Percentiles rank a stretch among this genome's conserved stretches.
Conservation (phyloP, 2,888 invertebrate genomes). For the Orchesellides sinensis region DNA sequence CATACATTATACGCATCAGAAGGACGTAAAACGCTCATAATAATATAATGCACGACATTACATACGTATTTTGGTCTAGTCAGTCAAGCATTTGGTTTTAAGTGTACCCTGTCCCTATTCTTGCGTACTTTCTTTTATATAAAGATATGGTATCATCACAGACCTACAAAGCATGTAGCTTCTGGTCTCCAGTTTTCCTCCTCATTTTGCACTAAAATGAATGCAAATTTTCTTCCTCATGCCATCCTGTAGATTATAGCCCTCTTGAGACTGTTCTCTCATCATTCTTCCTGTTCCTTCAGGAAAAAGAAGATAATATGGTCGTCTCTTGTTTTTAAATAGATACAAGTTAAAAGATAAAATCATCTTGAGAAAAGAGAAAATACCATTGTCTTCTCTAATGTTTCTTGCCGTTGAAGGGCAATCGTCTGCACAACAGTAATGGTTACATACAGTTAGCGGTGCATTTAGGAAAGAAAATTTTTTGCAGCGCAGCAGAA, state of each 20-base stretch:
- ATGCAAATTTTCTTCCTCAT: slow-evolving; percentile 55
- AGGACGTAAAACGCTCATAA: too few species aligned
- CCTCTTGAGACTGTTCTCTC: slow-evolving; percentile 51
- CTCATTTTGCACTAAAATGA: slow-evolving; percentile 51
- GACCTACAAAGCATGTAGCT: too few species aligned
- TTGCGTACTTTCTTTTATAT: too few species aligned
- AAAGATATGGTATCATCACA: too few species aligned
- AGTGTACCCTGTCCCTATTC: too few species aligned
- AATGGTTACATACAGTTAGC: slow-evolving; percentile 1
- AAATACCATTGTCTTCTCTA: neutral
- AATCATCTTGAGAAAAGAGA: slow-evolving; percentile 12
- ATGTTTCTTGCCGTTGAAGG: neutral
- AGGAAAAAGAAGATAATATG: slow-evolving; percentile 38
- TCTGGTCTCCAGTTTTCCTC: slow-evolving; percentile 23
- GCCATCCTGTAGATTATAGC: slow-evolving; percentile 59
- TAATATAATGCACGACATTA: too few species aligned
- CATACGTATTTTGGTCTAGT: too few species aligned
- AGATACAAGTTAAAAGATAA: slow-evolving; percentile 42
- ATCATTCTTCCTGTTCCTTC: slow-evolving; percentile 52
- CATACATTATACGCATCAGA: too few species aligned
- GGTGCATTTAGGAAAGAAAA: too few species aligned
- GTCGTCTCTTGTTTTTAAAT: slow-evolving; percentile 51
- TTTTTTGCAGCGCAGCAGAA: too few species aligned
- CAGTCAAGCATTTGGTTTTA: too few species aligned
- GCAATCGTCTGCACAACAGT: neutral